phyloP scores from a whole-genome alignment of 2,113 vertebrate species.

The Nesogale talazaci region DNA sequence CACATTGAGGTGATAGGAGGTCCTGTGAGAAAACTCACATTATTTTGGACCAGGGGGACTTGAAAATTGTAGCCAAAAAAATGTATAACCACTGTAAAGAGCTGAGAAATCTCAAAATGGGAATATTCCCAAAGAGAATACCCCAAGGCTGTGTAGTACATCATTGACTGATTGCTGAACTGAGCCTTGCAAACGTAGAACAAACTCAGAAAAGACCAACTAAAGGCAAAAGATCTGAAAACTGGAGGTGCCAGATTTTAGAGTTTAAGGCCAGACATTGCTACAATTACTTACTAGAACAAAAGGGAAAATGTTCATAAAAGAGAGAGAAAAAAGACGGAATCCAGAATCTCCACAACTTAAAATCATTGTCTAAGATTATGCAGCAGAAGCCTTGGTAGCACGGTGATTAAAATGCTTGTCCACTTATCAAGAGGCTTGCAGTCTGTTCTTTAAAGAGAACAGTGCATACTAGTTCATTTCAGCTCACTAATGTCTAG shows the following conservation, averaged over 20 bases:
- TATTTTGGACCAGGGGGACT: neutral
- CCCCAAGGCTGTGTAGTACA: neutral
- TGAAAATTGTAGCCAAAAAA: neutral
- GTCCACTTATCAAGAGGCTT: neutral
- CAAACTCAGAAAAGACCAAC: neutral
- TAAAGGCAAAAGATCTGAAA: neutral
- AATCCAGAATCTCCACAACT: neutral
- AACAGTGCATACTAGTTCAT: neutral
- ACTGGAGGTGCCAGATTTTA: neutral
- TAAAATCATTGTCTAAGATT: neutral
- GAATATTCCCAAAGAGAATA: neutral
- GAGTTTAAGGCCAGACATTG: neutral
- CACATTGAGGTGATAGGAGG: neutral
- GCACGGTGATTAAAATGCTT: neutral
- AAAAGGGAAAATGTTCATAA: neutral
- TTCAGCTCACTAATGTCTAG: too few species aligned
- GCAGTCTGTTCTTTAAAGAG: neutral
- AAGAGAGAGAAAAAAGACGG: neutral
- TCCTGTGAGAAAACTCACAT: neutral
- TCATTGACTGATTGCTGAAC: neutral
- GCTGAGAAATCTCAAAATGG: neutral
- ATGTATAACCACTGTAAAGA: neutral
- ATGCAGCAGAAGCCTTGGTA: neutral
- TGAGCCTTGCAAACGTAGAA: neutral
- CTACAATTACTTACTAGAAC: constrained; percentile 3